Base-by-base conservation (phyloP, 2,888 invertebrate genomes). In the Noctua janthe region DNA sequence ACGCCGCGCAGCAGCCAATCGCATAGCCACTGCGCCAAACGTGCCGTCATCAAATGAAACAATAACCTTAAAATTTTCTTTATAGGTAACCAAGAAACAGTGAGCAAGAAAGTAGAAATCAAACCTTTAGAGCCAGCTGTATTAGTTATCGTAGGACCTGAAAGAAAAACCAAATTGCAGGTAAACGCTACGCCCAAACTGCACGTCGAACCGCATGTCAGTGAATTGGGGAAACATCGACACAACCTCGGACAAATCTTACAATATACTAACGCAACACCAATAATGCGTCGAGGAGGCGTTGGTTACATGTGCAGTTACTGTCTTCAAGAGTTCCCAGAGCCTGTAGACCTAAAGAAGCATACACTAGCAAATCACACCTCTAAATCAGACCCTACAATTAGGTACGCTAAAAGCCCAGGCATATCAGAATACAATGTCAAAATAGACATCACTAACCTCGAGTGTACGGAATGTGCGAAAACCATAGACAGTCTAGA, bases 271-370 rank as follows among this genome's bases (percentile, higher is more conserved):
- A 96, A 95, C 76, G 95, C 95, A 0, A 96, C 96, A 0, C 95
- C 95, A 0, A 94, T 96, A 47, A 88, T 92, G 47, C 91, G 93
- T 54, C 90, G 91, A 8, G 92, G 92, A 2, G 92, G 93, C 6
- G 88, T 92, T 1, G 95, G 94, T 0, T 96, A 94, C 82, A 84
- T 91, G 17, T 96, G 96, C 85, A 92, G 93, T 47, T 96, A 94
- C 82, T 96, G 96, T 76, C 76, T 88, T 1, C 82, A 90, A n/a
- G 91, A 94, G 66, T 94, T 89, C 69, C 89, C 90, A 13, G 91
- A 93, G 39, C 92, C 95, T 1, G 88, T 85, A 0, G 92, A 84
- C 43, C 59, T 84, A 39, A 84, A 84, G n/a, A 15, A 62, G 1
- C 95, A 94, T 81, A 94, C 94, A 0, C 83, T 93, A 17, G 29